phyloP scores from a whole-genome alignment of 1,140 invertebrate species.

The Eufriesea mexicana region DNA sequence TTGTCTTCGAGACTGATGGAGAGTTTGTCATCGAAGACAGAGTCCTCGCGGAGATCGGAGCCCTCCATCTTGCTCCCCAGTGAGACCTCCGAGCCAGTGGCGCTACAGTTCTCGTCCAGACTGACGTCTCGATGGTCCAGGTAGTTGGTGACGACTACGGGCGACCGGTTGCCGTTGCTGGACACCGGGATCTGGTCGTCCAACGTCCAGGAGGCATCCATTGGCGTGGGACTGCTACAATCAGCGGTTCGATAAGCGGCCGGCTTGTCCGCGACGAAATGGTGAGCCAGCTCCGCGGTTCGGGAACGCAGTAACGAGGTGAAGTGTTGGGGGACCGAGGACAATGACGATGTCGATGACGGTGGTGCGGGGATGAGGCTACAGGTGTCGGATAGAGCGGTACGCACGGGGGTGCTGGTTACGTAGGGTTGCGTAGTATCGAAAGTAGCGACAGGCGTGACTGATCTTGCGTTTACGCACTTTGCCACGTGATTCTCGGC shows the following conservation, averaged over 20 bases:
- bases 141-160: too few relatives aligned
- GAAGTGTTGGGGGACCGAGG: not conserved
- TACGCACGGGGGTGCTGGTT: slow-evolving; percentile 80
- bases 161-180: not conserved
- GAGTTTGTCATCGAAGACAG: not conserved
- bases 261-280: slow-evolving; percentile 29
- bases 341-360: not conserved
- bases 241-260: slow-evolving; percentile 4
- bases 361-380: slow-evolving; percentile 35
- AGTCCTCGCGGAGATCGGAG: not conserved
- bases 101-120: not conserved
- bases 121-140: not conserved
- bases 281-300: slow-evolving; percentile 36
- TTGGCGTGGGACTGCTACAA: not conserved
- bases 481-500: slow-evolving; percentile 76
- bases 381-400: slow-evolving; percentile 65
- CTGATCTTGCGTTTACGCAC: slow-evolving; percentile 78
- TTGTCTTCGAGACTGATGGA: not conserved
- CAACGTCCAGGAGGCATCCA: not conserved
- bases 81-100: not conserved
- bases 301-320: slow-evolving; percentile 36
- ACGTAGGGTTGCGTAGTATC: slow-evolving; percentile 67
- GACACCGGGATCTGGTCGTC: not conserved
- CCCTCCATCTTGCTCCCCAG: not conserved
- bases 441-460: slow-evolving; percentile 75